A percentile compares a stretch with the other conserved stretches of the same genome.
Conservation (phyloP, 2,797 vertebrate species). For the Synaphobranchus kaupii region DNA sequence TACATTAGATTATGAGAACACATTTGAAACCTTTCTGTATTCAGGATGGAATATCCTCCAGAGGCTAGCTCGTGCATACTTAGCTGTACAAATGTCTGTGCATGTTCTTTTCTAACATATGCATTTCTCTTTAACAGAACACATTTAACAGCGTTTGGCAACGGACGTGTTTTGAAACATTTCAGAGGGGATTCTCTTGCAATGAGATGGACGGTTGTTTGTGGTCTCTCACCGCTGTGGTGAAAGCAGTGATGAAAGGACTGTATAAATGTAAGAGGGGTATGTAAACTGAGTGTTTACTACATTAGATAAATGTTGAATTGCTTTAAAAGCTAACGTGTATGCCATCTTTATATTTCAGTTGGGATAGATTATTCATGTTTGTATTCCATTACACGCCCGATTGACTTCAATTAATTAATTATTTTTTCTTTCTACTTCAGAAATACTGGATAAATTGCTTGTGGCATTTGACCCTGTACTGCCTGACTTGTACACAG, state of each 20-base stretch:
- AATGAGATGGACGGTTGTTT: conserved; percentile 66
- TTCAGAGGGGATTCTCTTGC: conserved; percentile 55
- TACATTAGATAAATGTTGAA: not conserved
- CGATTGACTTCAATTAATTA: not conserved
- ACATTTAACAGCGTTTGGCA: conserved; percentile 71
- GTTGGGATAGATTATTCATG: not conserved
- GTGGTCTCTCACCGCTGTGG: conserved; percentile 70
- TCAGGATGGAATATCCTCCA: not conserved
- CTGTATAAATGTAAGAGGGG: conserved; percentile 57
- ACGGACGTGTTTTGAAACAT: conserved; percentile 64
- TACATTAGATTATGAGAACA: not conserved
- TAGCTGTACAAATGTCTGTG: not conserved
- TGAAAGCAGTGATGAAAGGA: conserved; percentile 73
- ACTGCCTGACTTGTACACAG: conserved; percentile 70
- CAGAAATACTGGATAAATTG: conserved; percentile 72
- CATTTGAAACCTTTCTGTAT: not conserved
- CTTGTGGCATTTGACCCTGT: conserved; percentile 71
- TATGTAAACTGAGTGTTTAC: conserved; percentile 40
- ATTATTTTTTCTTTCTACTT: conserved; percentile 24
- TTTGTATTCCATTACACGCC: not conserved
- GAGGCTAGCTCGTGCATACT: not conserved
- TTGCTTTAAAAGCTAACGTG: not conserved
- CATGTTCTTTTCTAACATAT: not conserved
- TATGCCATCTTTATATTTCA: not conserved
- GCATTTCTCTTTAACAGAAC: conserved; percentile 57